These are phyloP conservation scores for Dendronephthya gigantea DNA, from an alignment of 64 coral and sea anemone genomes.

Conservation along the genomic window DNA sequence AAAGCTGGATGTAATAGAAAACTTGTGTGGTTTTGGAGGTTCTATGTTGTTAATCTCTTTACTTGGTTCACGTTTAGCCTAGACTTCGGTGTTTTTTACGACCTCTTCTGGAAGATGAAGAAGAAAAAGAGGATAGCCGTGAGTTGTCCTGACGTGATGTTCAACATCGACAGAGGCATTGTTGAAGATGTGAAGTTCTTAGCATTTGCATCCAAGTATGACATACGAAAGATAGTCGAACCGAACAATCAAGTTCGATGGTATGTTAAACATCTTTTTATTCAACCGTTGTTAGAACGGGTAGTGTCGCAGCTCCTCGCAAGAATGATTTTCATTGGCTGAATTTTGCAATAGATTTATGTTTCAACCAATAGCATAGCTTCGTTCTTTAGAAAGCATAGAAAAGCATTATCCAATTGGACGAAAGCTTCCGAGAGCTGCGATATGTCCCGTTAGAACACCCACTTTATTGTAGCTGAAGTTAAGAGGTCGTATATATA, in stretches of 20 bases:
- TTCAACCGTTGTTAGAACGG: neutral
- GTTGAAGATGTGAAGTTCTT: slow-evolving; percentile 35
- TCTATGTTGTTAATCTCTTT: neutral
- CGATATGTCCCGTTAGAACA: too few species aligned
- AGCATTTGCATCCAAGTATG: slow-evolving; percentile 54
- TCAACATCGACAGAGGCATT: slow-evolving; percentile 26
- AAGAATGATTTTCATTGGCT: too few species aligned
- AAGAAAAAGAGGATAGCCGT: slow-evolving; percentile 36
- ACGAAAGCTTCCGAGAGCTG: too few species aligned
- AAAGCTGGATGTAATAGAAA: neutral
- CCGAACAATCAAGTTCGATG: slow-evolving; percentile 50
- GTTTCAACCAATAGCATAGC: too few species aligned
- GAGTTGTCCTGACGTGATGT: slow-evolving; percentile 93
- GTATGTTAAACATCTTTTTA: neutral
- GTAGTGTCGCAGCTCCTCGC: neutral
- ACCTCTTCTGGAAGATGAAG: slow-evolving; percentile 5
- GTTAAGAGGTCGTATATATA: too few species aligned
- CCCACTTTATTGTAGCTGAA: too few species aligned
- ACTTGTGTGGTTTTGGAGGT: neutral
- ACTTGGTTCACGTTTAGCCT: neutral
- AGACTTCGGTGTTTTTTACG: neutral
- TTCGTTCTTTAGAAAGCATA: too few species aligned
- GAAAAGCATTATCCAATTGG: too few species aligned
- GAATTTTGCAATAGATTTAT: too few species aligned
- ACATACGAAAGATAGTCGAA: slow-evolving; percentile 78